Percentiles rank a stretch among this genome's conserved stretches.
These are phyloP conservation scores for Papilio elwesi DNA, from an alignment of 2,888 invertebrate genomes.

Conservation along the genomic window DNA sequence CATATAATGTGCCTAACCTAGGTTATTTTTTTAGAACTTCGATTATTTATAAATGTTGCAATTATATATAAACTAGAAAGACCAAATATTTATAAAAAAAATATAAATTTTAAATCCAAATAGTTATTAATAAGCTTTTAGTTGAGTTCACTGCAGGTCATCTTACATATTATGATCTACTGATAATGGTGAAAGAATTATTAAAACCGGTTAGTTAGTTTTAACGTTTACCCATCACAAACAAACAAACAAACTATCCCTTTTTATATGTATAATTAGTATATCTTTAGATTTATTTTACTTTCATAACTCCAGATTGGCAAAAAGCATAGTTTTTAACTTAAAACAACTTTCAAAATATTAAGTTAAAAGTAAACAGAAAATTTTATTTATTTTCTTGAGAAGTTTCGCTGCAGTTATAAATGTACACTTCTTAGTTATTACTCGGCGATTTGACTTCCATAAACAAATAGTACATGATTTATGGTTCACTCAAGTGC, in stretches of 20 bases:
- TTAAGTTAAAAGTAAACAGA: slow-evolving; percentile 12
- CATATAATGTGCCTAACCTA: slow-evolving; percentile 46
- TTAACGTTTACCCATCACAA: too few species aligned
- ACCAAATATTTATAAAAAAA: too few species aligned
- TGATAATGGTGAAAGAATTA: too few species aligned
- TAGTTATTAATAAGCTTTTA: too few species aligned
- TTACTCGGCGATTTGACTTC: background rate
- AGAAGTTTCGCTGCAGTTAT: background rate
- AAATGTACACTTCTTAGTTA: slow-evolving; percentile 3
- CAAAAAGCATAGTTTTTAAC: slow-evolving; percentile 1
- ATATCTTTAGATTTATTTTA: background rate
- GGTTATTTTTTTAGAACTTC: slow-evolving; percentile 40
- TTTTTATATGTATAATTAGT: background rate
- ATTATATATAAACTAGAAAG: slow-evolving; percentile 11
- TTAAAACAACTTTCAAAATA: background rate
- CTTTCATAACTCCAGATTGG: background rate
- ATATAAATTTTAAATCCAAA: too few species aligned
- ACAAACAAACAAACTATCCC: too few species aligned
- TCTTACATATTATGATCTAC: too few species aligned
- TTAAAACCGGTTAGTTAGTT: too few species aligned
- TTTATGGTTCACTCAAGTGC: too few species aligned
- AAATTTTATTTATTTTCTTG: slow-evolving; percentile 11
- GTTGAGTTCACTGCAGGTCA: too few species aligned
- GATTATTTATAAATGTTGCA: slow-evolving; percentile 23
- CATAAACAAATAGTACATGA: background rate